Evolutionary conservation across 2,888 invertebrate species (phyloP), one percentile per base, ranked within the genome.

Genomic region (Lypha dubia): DNA sequence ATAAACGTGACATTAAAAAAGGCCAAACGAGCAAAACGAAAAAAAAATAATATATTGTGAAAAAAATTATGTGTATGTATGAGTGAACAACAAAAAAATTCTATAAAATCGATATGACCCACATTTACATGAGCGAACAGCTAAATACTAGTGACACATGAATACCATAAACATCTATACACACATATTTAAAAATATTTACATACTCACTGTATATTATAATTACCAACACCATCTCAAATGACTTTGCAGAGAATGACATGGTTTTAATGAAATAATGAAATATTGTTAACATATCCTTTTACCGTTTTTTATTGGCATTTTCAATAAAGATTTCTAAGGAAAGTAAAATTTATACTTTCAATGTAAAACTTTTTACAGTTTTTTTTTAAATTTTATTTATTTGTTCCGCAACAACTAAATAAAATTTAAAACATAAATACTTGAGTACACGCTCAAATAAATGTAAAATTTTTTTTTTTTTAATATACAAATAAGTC

Each of bases 61-160:
- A n/a, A n/a, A n/a, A n/a, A n/a, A n/a, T n/a, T n/a, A 24, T 28
- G 41, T 44, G 0, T 63, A 22, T 32, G 11, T 22, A 22, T 4
- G 22, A 46, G 22, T 3, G 24, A 44, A 20, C 11, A 51, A 20
- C 9, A 38, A 49, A 77, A n/a, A 68, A 60, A 38, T 17, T 70
- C 24, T 35, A 65, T 65, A 84, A 84, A 84, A 80, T 84, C 80
- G 71, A 84, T 71, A 71, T 80, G 84, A 80, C 80, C 84, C 60
- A 84, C 60, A 80, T 84, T 76, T 49, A 62, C 49, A 74, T 60
- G 28, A 62, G 63, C 41, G 65, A 51, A 67, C 24, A 35, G 9
- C 15, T 49, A 68, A 41, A 49, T 58, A 63, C 22, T 63, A 32
- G 58, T 41, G 63, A 79, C 70, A 60, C 17, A 56, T 53, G 44